Conservation (phyloP, 92 coral and sea anemone genomes). For the Epizoanthus rinbou region DNA sequence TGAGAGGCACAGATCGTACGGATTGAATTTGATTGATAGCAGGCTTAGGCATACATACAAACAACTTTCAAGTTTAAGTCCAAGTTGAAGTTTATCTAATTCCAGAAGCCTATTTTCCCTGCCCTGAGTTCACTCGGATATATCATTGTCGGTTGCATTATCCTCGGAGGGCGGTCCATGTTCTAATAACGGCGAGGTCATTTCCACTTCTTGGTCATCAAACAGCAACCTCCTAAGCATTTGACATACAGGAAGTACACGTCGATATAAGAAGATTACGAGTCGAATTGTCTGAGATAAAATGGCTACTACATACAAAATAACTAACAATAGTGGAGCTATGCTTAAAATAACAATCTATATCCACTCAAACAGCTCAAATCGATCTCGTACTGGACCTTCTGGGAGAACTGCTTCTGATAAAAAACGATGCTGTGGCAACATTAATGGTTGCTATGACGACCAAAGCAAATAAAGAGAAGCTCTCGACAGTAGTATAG, state of each 20-base stretch:
- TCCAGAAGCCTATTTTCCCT: too few species aligned
- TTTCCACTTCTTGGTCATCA: too few species aligned
- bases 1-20: too few species aligned
- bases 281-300: conserved; percentile 19
- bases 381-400: conserved; percentile 5
- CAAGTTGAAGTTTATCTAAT: too few species aligned
- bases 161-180: too few species aligned
- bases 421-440: conserved; percentile 34
- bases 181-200: too few species aligned
- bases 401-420: conserved; percentile 42
- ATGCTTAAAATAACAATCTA: conserved; percentile 31
- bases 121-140: too few species aligned
- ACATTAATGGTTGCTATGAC: conserved; percentile 45
- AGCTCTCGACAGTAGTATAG: conserved; percentile 17
- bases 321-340: background rate
- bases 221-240: too few species aligned
- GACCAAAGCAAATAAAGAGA: conserved; percentile 32
- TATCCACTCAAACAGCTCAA: conserved; percentile 38
- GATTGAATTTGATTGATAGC: too few species aligned
- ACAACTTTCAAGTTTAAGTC: too few species aligned
- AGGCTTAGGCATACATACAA: too few species aligned
- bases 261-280: background rate
- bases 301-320: background rate
- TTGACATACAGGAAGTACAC: background rate
- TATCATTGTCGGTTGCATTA: too few species aligned